A percentile compares a stretch with the other conserved stretches of the same genome.
Conservation (phyloP, 2,113 vertebrate genomes). For the Callopanchax toddi region DNA sequence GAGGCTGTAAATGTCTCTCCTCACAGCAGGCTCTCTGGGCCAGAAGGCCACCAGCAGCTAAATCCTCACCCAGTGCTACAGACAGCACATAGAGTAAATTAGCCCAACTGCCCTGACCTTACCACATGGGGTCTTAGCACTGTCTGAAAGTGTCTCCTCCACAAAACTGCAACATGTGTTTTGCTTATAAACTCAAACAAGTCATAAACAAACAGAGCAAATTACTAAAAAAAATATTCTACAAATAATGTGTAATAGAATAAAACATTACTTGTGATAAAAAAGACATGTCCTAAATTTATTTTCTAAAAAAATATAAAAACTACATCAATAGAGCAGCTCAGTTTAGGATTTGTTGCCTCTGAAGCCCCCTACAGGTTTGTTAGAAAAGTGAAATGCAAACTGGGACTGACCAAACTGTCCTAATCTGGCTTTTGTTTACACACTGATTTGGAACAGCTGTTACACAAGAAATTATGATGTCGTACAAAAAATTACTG, state of each 20-base stretch:
- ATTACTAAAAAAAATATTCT: background rate
- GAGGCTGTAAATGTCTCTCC: constrained; percentile 56
- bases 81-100: constrained; percentile 83
- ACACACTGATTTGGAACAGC: background rate
- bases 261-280: no score
- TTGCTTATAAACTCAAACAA: constrained; percentile 72
- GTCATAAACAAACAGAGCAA: constrained; percentile 66
- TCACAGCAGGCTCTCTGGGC: constrained; percentile 52
- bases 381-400: no score
- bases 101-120: constrained; percentile 85
- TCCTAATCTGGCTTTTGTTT: no score
- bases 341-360: no score
- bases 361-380: no score
- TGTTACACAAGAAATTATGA: background rate
- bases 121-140: constrained; percentile 85
- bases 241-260: no score
- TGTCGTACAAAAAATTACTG: background rate
- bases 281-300: no score
- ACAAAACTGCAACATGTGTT: constrained; percentile 68
- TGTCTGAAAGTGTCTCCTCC: constrained; percentile 83
- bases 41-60: constrained; percentile 46
- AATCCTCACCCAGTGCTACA: constrained; percentile 64
- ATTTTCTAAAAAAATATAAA: no score
- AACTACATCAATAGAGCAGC: no score
- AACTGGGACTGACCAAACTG: no score